These are phyloP conservation scores for Rutpela maculata DNA, from an alignment of 2,888 invertebrate species.

Conservation along the genomic window DNA sequence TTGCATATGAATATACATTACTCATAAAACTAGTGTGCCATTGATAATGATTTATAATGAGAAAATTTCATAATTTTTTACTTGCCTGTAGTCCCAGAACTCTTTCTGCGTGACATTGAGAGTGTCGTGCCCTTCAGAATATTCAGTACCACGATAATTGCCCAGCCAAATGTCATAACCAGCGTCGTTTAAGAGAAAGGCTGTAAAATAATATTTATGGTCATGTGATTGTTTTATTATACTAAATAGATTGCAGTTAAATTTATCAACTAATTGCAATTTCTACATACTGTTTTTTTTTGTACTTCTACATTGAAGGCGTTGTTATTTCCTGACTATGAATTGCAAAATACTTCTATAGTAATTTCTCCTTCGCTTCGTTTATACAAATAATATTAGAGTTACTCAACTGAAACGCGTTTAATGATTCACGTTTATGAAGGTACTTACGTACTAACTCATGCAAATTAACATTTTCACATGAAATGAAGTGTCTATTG, in stretches of 20 bases:
- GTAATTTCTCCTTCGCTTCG: background rate
- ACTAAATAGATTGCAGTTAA: background rate
- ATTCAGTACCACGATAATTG: conserved; percentile 71
- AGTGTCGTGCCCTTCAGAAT: conserved; percentile 67
- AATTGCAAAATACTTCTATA: background rate
- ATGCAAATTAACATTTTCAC: too few species aligned
- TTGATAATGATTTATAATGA: background rate
- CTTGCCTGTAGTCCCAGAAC: conserved; percentile 70
- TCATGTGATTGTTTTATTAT: background rate
- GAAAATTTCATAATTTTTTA: background rate
- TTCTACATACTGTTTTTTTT: background rate
- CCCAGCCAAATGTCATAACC: conserved; percentile 77
- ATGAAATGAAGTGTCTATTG: too few species aligned
- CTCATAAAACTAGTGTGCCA: too few species aligned
- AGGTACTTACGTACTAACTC: background rate
- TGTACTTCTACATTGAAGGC: background rate
- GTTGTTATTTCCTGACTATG: background rate
- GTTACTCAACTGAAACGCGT: background rate
- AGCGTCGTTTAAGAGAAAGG: conserved; percentile 74
- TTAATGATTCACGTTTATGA: background rate
- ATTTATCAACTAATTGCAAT: background rate
- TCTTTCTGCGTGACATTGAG: conserved; percentile 64
- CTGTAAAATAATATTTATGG: conserved; percentile 56
- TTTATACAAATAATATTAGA: background rate
- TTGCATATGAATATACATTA: too few species aligned